A percentile compares a stretch with the other conserved stretches of the same genome.
phyloP scores from a whole-genome alignment of 2,113 vertebrate genomes.

The Nycticryphes semicollaris region DNA sequence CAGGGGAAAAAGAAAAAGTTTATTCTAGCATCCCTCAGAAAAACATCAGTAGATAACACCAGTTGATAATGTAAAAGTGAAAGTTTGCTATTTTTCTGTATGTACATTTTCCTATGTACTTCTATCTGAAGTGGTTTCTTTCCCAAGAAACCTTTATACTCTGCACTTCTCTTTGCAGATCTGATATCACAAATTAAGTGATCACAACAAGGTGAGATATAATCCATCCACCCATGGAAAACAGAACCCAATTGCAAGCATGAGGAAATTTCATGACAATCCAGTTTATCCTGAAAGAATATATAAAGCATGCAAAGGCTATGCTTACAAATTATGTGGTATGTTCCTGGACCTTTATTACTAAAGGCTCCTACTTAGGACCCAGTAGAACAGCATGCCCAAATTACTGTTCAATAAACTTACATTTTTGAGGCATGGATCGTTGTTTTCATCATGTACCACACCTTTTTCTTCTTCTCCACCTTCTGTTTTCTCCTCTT shows the following conservation, averaged over 20 bases:
- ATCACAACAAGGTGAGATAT: not conserved
- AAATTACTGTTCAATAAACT: conserved; percentile 19
- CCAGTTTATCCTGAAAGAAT: not conserved
- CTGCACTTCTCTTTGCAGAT: not conserved
- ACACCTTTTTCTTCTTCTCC: not conserved
- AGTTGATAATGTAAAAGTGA: not conserved
- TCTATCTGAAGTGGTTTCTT: not conserved
- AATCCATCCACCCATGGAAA: not conserved
- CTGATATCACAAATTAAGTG: not conserved
- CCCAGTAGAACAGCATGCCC: not conserved
- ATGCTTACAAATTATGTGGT: not conserved
- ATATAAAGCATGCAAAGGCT: not conserved
- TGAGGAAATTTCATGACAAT: not conserved
- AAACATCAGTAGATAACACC: not conserved
- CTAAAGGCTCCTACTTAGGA: not conserved
- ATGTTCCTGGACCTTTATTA: not conserved
- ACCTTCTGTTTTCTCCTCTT: not conserved
- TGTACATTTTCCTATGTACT: not conserved
- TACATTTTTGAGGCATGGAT: conserved; percentile 32
- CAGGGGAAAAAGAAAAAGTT: not conserved
- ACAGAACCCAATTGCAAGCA: not conserved
- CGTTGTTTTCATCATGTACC: not conserved
- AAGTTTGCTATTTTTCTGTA: not conserved
- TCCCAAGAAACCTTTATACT: not conserved
- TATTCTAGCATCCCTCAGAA: not conserved